Base-by-base conservation (phyloP, 2,888 invertebrate species). In the Tryphoninae sp. region DNA sequence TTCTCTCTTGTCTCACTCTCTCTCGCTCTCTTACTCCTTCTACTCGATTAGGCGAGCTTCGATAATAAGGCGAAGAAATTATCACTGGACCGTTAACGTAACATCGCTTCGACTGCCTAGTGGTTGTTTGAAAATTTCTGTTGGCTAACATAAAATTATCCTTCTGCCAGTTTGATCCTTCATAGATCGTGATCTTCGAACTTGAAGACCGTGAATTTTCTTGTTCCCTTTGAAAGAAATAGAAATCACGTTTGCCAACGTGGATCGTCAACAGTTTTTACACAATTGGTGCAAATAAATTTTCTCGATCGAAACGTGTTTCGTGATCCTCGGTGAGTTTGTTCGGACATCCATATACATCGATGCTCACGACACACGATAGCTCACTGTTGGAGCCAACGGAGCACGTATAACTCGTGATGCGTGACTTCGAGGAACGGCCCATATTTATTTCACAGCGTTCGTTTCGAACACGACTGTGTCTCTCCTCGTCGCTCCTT, bases 391-490 rank as follows among this genome's bases (percentile, higher is more conserved):
- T 13, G 45, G 3, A 13, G 13, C 11, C 45, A 45, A 45, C 55
- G 19, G 9, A 19, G 55, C 71, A 62, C 61, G 73, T 59, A 77
- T 69, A 79, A 67, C 59, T 68, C 84, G 49, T 74, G 83, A 78
- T 84, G 86, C 86, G 86, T 86, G 85, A 86, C 86, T 80, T 74
- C 75, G 76, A 77, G 80, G 78, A 80, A 84, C 84, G 83, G 86
- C 83, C 84, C 77, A 84, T 86, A 86, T 86, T 86, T 84, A 85
- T 85, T 86, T 86, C 68, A 61, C 23, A 69, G 58, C 45, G 53
- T 42, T 51, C 59, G 22, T 58, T 58, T 53, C 69, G 51, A 58
- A 49, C 42, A 16, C 22, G 40, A 59, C 53, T 73, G 33, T 40
- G 13, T 51, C 19, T 11, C 23, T 11, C 23, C 23, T 11, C 23